Base-by-base conservation (phyloP, 2,888 invertebrate species). In the Eucera pruinosa region DNA sequence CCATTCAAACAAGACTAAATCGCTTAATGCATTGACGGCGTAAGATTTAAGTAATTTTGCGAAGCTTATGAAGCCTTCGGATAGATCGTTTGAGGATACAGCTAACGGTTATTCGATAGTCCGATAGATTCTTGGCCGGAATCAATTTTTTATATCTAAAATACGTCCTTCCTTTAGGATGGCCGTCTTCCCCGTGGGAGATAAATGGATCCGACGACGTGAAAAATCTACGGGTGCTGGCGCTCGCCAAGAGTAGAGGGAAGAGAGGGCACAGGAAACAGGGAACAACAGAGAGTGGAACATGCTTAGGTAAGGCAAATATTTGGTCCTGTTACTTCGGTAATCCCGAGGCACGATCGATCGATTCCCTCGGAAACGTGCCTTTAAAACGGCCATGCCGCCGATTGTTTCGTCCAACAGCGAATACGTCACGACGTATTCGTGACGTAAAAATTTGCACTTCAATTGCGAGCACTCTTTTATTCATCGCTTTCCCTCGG, bases 401-500 rank as follows among this genome's bases (percentile, higher is more conserved):
- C 57, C 9, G 50, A 67, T 68, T 67, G 75, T 80, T 79, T 72
- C 69, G 64, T 55, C 43, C 3, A n/a, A 23, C 61, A 9, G 27
- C 33, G 36, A n/a, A n/a, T 13, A 27, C 18, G 54, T 45, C 33
- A 23, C 47, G 43, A 39, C 58, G 55, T 80, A 83, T 85, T 82
- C 80, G 65, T 66, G 60, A 36, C n/a, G n/a, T n/a, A 60, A 36
- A 81, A 84, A 86, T 84, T 85, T 86, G 83, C 86, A 85, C 84
- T 78, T 84, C 84, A 80, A 86, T 85, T 81, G 85, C 74, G 82
- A 77, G 81, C 81, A 77, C 67, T 84, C 86, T 84, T 86, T 85
- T 84, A 86, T 74, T 41, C 54, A 30, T 82, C 83, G 78, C 65
- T 74, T 57, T 64, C 62, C 70, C 67, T 71, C 62, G 65, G 75